Conservation (phyloP, 2,113 vertebrate species). For the Nestor notabilis region DNA sequence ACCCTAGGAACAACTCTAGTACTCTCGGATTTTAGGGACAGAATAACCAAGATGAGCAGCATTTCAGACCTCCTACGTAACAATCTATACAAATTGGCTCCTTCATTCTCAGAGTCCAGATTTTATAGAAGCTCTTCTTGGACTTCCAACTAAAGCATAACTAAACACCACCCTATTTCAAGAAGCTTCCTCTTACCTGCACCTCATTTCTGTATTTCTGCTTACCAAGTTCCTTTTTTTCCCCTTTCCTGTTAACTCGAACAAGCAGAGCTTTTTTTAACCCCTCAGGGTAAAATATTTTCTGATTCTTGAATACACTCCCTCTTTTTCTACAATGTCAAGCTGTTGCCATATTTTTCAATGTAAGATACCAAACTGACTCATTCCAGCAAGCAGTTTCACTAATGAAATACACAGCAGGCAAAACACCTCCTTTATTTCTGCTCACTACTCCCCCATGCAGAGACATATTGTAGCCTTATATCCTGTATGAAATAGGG, state of each 20-base stretch:
- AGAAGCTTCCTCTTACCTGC: background rate
- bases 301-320: background rate
- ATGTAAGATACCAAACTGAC: background rate
- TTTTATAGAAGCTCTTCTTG: background rate
- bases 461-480: background rate
- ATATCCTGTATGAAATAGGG: background rate
- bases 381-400: background rate
- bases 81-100: background rate
- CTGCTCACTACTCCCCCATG: background rate
- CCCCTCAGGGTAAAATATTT: background rate
- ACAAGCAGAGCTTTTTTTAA: background rate
- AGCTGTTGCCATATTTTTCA: background rate
- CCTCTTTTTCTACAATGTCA: background rate
- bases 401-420: background rate
- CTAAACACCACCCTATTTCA: background rate
- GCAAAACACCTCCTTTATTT: background rate
- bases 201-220: background rate
- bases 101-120: background rate
- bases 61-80: accelerated
- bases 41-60: background rate
- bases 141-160: background rate
- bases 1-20: background rate
- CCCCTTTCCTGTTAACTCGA: background rate
- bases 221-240: background rate
- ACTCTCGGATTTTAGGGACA: background rate